Conservation (phyloP, 2,888 invertebrate genomes). For the Drosophila falleni region DNA sequence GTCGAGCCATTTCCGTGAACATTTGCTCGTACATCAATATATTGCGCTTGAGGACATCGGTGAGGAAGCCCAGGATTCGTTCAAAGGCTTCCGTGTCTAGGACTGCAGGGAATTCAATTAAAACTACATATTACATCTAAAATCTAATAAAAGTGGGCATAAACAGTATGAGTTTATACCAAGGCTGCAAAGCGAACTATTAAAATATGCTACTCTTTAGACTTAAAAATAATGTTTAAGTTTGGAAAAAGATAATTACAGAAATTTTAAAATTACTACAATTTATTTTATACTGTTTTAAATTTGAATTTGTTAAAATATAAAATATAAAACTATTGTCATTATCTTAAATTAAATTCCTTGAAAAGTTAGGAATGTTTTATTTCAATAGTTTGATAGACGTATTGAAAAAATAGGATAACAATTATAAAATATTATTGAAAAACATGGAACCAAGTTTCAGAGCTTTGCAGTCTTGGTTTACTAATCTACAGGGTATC, state of each 20-base stretch:
- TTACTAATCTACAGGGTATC: conserved; percentile 7
- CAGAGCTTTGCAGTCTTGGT: not conserved
- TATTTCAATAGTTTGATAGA: not conserved
- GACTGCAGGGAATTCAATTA: conserved; percentile 87
- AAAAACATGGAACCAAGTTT: not conserved
- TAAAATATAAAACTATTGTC: no score
- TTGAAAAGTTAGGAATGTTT: not conserved
- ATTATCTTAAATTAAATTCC: no score
- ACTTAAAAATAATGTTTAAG: no score
- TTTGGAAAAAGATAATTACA: not conserved
- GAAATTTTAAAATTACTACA: no score
- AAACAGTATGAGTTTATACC: not conserved
- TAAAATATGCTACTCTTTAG: not conserved
- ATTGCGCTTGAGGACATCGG: conserved; percentile 99
- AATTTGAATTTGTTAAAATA: no score
- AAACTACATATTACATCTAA: not conserved
- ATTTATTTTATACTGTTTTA: no score
- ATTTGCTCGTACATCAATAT: conserved; percentile 94
- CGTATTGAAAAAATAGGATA: not conserved
- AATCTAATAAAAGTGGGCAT: not conserved
- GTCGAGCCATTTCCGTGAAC: conserved; percentile 77
- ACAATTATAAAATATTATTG: not conserved
- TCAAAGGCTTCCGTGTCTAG: conserved; percentile 98
- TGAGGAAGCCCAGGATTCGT: conserved; percentile 97
- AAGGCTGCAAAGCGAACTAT: not conserved